A percentile compares a stretch with the other conserved stretches of the same genome.
Conservation (phyloP, 2,888 invertebrate species). For the Lepidochitona cinerea region DNA sequence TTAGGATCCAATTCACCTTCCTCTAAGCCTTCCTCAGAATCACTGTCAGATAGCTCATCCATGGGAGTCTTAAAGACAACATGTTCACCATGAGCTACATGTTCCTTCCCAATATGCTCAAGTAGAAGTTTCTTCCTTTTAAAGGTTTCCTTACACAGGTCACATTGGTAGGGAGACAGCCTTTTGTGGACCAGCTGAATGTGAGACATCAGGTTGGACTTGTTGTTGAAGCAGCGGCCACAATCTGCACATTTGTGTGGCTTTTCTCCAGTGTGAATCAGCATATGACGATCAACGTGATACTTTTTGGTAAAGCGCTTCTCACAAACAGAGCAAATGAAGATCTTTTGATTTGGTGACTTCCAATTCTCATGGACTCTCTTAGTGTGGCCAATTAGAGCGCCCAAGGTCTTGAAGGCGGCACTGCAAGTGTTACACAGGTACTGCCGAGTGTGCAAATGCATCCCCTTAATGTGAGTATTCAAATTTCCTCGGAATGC, state of each 20-base stretch:
- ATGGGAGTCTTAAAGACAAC: constrained; percentile 6
- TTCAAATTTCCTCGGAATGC: constrained; percentile 65
- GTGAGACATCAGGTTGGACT: constrained; percentile 66
- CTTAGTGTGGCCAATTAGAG: constrained; percentile 65
- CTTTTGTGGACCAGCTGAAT: constrained; percentile 64
- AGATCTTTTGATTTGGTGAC: constrained; percentile 66
- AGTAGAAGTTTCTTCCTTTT: constrained; percentile 61
- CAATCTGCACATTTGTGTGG: constrained; percentile 65
- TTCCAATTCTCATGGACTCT: constrained; percentile 66
- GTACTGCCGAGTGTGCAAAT: constrained; percentile 62
- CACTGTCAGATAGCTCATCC: constrained; percentile 21
- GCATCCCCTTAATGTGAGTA: constrained; percentile 67
- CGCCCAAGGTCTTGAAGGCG: constrained; percentile 65
- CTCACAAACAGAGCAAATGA: constrained; percentile 66
- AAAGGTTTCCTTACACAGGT: constrained; percentile 65
- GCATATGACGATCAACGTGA: constrained; percentile 64
- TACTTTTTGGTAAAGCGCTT: constrained; percentile 67
- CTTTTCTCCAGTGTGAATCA: constrained; percentile 64
- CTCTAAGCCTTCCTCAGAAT: constrained; percentile 32
- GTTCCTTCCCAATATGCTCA: constrained; percentile 57
- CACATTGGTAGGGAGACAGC: constrained; percentile 63
- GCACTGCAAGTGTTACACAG: constrained; percentile 64
- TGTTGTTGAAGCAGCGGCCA: constrained; percentile 65
- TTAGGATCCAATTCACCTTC: constrained; percentile 12
- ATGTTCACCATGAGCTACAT: constrained; percentile 8